phyloP scores from a whole-genome alignment of 2,797 vertebrate species.

The Phataginus tricuspis region DNA sequence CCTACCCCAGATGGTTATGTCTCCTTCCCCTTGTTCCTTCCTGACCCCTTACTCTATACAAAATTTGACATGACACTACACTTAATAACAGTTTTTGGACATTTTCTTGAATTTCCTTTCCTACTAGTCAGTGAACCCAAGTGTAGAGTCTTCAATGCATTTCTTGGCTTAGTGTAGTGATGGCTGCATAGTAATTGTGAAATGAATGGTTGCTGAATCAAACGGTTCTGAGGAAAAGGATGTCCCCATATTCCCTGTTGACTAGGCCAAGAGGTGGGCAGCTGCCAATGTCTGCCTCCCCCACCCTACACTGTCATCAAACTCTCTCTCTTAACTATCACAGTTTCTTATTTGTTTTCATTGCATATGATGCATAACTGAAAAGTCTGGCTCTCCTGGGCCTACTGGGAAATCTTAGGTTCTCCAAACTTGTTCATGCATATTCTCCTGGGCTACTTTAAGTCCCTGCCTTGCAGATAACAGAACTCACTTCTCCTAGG shows the following conservation, averaged over 20 bases:
- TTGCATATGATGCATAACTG: not conserved
- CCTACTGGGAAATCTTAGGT: not conserved
- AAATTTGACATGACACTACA: not conserved
- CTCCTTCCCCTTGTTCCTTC: not conserved
- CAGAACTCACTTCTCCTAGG: not conserved
- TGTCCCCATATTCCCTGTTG: not conserved
- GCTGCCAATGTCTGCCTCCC: rapidly evolving
- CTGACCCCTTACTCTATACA: not conserved
- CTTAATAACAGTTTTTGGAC: not conserved
- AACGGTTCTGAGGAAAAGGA: not conserved
- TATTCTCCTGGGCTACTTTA: not conserved
- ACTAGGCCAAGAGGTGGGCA: not conserved
- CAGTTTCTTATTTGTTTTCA: not conserved
- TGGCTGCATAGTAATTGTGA: not conserved
- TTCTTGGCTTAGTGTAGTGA: too few relatives aligned
- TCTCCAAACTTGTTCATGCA: not conserved
- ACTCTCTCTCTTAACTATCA: not conserved
- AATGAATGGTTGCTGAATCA: not conserved
- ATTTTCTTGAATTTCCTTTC: not conserved
- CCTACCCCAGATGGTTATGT: not conserved
- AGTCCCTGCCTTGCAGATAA: not conserved
- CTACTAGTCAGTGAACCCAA: not conserved
- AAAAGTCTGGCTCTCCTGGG: not conserved
- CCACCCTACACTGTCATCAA: not conserved
- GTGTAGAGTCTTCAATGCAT: not conserved